A percentile compares a stretch with the other conserved stretches of the same genome.
phyloP scores from a whole-genome alignment of 2,113 vertebrate genomes.

The Geococcyx californianus region DNA sequence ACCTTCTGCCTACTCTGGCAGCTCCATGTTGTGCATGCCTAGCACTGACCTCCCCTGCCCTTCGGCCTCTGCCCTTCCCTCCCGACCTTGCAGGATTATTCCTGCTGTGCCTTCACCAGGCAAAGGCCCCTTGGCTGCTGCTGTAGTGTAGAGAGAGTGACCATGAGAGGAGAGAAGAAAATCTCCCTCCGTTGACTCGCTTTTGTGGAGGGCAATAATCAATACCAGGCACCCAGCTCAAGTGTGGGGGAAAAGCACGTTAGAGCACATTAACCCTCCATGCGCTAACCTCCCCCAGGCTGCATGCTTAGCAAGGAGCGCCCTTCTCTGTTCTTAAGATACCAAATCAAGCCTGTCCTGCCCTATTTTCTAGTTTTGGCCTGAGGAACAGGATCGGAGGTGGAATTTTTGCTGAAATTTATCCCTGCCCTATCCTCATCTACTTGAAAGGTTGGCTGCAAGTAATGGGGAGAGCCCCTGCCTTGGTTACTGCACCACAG shows the following conservation, averaged over 20 bases:
- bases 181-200: not conserved
- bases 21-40: not conserved
- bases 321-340: not conserved
- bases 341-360: not conserved
- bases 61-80: conserved; percentile 60
- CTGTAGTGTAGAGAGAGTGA: conserved; percentile 7
- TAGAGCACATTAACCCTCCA: conserved; percentile 21
- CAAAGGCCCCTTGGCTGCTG: conserved; percentile 43
- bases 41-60: conserved; percentile 44
- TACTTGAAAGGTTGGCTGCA: not conserved
- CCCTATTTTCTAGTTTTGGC: not conserved
- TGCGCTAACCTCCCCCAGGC: not conserved
- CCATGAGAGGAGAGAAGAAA: not conserved
- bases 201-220: conserved; percentile 61
- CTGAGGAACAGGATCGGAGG: not conserved
- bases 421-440: not conserved
- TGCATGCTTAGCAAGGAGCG: not conserved
- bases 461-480: not conserved
- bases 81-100: conserved; percentile 48
- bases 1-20: not conserved
- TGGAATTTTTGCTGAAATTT: not conserved
- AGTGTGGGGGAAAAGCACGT: not conserved
- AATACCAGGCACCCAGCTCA: conserved; percentile 11
- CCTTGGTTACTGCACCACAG: not conserved
- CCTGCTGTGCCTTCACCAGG: conserved; percentile 40